A percentile compares a stretch with the other conserved stretches of the same genome.
These are phyloP conservation scores for Mus musculus DNA, from an alignment of 2,113 vertebrate species.

Conservation along the genomic window GRCm39 chr17:11606501-11607000, in stretches of 20 bases:
- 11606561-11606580: not conserved
- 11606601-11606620: not conserved
- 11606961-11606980: not conserved
- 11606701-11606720: no score
- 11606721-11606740: no score
- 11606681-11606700: no score
- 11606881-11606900: not conserved
- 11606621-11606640: not conserved
- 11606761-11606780: not conserved
- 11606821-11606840: not conserved
- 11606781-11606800: not conserved
- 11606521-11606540: not conserved
- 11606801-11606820: not conserved
- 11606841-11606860: not conserved
- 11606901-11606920: not conserved
- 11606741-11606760: not conserved
- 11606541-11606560: not conserved
- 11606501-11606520: not conserved
- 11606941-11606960: not conserved
- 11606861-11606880: not conserved
- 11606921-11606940: not conserved
- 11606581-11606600: not conserved
- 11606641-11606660: no score
- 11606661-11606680: no score
- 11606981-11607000: not conserved